Conservation (phyloP, 2,113 vertebrate species). For the Forbesichthys papilliferus region DNA sequence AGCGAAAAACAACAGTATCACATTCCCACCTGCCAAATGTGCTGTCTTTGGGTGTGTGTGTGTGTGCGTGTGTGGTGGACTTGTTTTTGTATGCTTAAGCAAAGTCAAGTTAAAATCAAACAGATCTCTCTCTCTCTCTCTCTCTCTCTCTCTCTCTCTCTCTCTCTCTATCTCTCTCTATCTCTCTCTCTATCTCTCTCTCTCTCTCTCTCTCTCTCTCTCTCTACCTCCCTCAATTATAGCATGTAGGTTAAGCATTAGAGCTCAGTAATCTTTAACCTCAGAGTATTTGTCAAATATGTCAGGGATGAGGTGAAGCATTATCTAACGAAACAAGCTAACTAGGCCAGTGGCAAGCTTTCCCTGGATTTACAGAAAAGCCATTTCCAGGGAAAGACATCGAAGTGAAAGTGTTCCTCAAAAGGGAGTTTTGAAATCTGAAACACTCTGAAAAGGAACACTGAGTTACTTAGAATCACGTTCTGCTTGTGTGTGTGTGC, state of each 20-base stretch:
- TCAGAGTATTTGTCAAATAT: constrained; percentile 48
- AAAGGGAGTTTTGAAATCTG: no score
- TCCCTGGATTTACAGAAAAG: no score
- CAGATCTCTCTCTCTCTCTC: background rate
- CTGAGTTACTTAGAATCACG: no score
- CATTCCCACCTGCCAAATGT: constrained; percentile 8
- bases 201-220: constrained; percentile 4
- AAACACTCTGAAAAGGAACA: no score
- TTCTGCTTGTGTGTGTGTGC: no score
- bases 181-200: background rate
- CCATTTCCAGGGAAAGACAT: no score
- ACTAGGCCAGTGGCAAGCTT: no score
- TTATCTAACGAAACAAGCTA: constrained; percentile 46
- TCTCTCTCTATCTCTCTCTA: constrained; percentile 1
- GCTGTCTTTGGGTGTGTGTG: background rate
- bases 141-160: constrained; percentile 6
- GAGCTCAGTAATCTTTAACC: constrained; percentile 60
- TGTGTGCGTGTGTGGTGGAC: background rate
- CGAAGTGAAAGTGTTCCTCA: no score
- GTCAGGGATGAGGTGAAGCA: constrained; percentile 29
- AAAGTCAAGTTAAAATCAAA: constrained; percentile 12
- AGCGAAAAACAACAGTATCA: background rate
- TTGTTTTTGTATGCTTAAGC: constrained; percentile 4
- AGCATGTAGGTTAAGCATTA: constrained; percentile 49
- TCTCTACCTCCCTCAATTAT: constrained; percentile 24